Evolutionary conservation across 2,888 invertebrate genomes (phyloP), one percentile per base, ranked within the genome.

Genomic region (Fragum sueziense): DNA sequence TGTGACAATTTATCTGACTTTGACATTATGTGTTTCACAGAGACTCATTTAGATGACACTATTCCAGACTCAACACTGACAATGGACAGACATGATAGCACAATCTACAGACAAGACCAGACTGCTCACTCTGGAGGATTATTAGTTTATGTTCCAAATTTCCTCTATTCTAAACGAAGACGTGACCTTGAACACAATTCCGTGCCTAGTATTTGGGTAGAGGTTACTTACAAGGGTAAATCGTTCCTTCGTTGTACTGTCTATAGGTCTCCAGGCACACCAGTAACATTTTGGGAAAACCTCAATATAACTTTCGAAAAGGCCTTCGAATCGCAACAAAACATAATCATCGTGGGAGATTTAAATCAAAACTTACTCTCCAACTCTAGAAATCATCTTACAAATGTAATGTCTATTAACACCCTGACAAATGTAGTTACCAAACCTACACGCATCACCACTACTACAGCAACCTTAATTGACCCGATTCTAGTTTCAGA

Each of bases 21-120:
- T 29, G 51, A 68, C 25, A 68, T 68, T n/a, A 27, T 68, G 22
- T 68, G 68, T 25, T 68, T 68, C 33, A 68, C 68, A 11, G 68
- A 68, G 20, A 33, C 61, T 6, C 61, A 61, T 27, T 27, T 61
- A 61, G 27, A 33, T 20, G n/a, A 3, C 29, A 68, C 11, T 51
- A 37, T 68, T 17, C 51, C 68, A 14, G 27, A 68, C 17, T 29
- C 27, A 27, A 29, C 22, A 14, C 2, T 68, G 22, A n/a, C 14
- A 14, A 37, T 68, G 2, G 51, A 68, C 22, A 51, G 14, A 20
- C 41, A 37, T 34, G 25, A 34, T 20, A 65, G 34, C n/a, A 20
- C 47, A 11, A 25, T 68, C 3, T 51, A 29, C 27, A 41, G 65
- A 22, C 33, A 37, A 31, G 65, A 34, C n/a, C 25, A 22, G 11